These are phyloP conservation scores for Xenopus petersii DNA, from an alignment of 2,797 vertebrate genomes.

Conservation along the genomic window DNA sequence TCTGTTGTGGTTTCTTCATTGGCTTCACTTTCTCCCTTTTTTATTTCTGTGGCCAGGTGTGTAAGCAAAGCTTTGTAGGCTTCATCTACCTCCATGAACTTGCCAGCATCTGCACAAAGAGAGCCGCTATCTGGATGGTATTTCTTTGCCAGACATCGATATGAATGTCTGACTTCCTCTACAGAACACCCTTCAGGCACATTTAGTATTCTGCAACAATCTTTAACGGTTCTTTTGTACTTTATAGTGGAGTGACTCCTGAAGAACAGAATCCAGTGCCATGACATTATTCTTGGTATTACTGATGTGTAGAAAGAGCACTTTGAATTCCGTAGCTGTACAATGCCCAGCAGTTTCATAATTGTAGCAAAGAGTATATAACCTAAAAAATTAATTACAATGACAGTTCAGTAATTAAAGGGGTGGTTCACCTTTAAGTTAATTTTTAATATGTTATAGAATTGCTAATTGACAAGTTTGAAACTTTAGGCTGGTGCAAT, in stretches of 20 bases:
- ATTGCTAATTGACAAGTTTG: too few relatives aligned
- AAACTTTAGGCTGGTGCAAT: too few relatives aligned
- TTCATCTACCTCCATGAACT: constrained; percentile 80
- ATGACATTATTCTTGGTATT: constrained; percentile 39
- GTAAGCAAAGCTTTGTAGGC: constrained; percentile 80
- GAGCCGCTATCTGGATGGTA: constrained; percentile 87
- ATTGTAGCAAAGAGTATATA: constrained; percentile 27
- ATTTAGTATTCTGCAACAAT: constrained; percentile 80
- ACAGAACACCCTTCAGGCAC: constrained; percentile 73
- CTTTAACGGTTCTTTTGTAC: constrained; percentile 52
- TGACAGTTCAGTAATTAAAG: neutral
- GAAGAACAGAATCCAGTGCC: constrained; percentile 31
- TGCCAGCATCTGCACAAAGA: constrained; percentile 66
- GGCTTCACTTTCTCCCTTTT: constrained; percentile 36
- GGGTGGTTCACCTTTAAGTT: too few relatives aligned
- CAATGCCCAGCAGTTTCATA: constrained; percentile 26
- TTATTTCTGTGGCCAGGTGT: constrained; percentile 62
- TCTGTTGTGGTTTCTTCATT: constrained; percentile 72
- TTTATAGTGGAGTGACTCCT: constrained; percentile 57
- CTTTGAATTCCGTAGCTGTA: constrained; percentile 52
- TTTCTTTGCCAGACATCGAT: constrained; percentile 79
- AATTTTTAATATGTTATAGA: too few relatives aligned
- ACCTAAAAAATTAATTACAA: constrained; percentile 51
- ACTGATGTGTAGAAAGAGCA: constrained; percentile 32
- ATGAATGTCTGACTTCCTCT: constrained; percentile 78